Conservation (phyloP, 1,140 invertebrate species). For the Nasonia vitripennis region DNA sequence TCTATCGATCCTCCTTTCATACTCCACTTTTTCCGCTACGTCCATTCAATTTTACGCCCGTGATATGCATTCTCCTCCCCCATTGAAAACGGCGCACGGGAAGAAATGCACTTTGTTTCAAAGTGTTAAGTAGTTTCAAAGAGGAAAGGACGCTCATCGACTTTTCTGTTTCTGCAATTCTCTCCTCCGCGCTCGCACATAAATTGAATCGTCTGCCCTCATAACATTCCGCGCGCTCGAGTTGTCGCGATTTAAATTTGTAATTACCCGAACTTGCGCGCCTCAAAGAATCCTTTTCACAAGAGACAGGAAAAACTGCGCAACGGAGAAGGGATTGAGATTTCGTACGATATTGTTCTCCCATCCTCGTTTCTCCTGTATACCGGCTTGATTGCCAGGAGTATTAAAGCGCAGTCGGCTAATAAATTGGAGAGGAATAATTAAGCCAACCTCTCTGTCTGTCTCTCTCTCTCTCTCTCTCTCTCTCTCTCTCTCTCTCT, state of each 20-base stretch:
- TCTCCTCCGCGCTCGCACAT: too few species aligned
- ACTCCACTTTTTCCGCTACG: neutral
- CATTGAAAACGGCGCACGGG: too few species aligned
- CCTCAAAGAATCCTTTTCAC: neutral
- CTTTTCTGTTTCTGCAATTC: too few species aligned
- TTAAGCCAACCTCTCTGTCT: neutral
- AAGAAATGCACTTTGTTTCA: too few species aligned
- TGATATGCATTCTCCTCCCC: too few species aligned
- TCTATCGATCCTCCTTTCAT: neutral
- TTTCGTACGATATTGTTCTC: neutral
- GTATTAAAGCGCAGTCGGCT: neutral
- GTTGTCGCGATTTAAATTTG: neutral
- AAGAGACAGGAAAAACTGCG: neutral
- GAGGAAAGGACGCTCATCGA: too few species aligned
- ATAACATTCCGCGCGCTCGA: neutral
- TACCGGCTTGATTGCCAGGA: neutral
- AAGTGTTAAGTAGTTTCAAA: too few species aligned
- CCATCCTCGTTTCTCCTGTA: neutral
- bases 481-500: neutral
- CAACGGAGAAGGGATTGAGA: neutral
- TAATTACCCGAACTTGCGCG: neutral
- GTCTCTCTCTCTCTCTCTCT: neutral
- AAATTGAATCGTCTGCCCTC: too few species aligned
- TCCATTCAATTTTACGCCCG: neutral
- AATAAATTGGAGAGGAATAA: conserved; percentile 21